A percentile compares a stretch with the other conserved stretches of the same genome.
phyloP scores from a whole-genome alignment of 37 sponge, comb jelly and placozoan species.

The Spongilla lacustris region DNA sequence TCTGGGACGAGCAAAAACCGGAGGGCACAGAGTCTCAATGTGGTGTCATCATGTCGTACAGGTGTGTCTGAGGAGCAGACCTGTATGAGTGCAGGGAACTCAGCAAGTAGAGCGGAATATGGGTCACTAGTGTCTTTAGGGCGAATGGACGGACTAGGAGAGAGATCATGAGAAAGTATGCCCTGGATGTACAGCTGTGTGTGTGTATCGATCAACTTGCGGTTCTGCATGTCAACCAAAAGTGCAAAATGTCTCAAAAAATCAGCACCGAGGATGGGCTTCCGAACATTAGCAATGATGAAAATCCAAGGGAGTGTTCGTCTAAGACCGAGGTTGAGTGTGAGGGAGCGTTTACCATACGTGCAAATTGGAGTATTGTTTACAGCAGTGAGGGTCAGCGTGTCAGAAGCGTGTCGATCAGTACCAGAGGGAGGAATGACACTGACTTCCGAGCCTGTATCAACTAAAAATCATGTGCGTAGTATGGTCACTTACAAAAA shows the following conservation, averaged over 20 bases:
- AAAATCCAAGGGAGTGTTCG: constrained; percentile 71
- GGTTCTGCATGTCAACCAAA: constrained; percentile 57
- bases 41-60: constrained; percentile 32
- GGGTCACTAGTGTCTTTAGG: constrained; percentile 40
- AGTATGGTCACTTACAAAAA: constrained; percentile 7
- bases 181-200: constrained; percentile 20
- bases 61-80: constrained; percentile 16
- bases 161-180: not conserved
- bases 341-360: constrained; percentile 58
- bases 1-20: constrained; percentile 22
- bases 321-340: constrained; percentile 73
- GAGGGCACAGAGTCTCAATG: constrained; percentile 46
- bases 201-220: constrained; percentile 27
- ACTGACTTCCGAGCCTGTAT: constrained; percentile 61
- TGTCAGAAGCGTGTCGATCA: constrained; percentile 5
- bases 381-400: constrained; percentile 33
- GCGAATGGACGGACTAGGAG: constrained; percentile 15
- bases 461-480: constrained; percentile 44
- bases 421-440: constrained; percentile 22
- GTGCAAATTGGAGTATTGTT: constrained; percentile 51
- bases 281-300: constrained; percentile 69
- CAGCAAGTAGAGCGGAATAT: constrained; percentile 27
- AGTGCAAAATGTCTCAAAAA: constrained; percentile 48
- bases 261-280: constrained; percentile 73
- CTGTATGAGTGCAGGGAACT: constrained; percentile 41